Percentiles rank a stretch among this genome's conserved stretches.
phyloP scores from a whole-genome alignment of 2,797 vertebrate genomes.

The Merluccius polli region DNA sequence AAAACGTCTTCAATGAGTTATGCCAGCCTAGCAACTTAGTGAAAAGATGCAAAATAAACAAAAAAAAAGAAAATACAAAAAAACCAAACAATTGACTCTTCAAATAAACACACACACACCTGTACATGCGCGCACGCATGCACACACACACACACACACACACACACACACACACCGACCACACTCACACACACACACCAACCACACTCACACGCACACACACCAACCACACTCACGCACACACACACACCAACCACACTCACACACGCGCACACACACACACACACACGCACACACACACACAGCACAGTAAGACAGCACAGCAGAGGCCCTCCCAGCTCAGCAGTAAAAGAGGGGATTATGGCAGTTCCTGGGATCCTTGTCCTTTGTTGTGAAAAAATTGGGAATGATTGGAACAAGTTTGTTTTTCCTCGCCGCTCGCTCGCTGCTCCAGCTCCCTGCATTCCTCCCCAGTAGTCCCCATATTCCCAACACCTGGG shows the following conservation, averaged over 20 bases:
- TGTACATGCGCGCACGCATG: too few relatives aligned
- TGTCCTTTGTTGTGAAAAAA: constrained; percentile 72
- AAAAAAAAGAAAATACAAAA: too few relatives aligned
- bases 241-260: neutral
- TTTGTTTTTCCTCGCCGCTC: constrained; percentile 44
- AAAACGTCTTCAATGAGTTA: neutral
- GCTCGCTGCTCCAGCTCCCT: constrained; percentile 36
- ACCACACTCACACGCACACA: too few relatives aligned
- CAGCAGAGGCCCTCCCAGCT: constrained; percentile 49
- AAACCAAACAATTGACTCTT: too few relatives aligned
- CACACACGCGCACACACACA: too few relatives aligned
- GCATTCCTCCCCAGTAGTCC: neutral
- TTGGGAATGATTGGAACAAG: constrained; percentile 62
- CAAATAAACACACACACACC: too few relatives aligned
- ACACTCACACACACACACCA: too few relatives aligned
- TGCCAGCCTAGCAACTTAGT: neutral
- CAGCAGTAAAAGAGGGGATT: constrained; percentile 65
- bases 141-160: too few relatives aligned
- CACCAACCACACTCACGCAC: too few relatives aligned
- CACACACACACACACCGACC: too few relatives aligned
- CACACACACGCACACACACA: neutral
- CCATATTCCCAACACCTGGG: neutral
- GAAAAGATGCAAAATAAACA: too few relatives aligned
- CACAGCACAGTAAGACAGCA: constrained; percentile 10
- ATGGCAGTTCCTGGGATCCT: constrained; percentile 51